phyloP scores from a whole-genome alignment of 2,797 vertebrate genomes.

The Sebastes wilsoni region DNA sequence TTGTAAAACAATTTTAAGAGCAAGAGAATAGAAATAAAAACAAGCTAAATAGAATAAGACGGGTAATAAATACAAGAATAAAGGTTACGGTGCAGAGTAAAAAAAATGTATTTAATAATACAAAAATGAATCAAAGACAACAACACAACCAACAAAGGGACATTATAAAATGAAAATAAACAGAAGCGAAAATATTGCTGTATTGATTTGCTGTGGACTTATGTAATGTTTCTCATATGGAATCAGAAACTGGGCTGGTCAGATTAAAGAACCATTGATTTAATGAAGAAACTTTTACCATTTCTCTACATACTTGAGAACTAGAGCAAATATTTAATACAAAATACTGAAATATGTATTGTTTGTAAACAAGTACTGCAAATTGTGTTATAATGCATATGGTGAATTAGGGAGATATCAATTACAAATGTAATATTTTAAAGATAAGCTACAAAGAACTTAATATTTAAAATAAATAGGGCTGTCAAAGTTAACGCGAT shows the following conservation, averaged over 20 bases:
- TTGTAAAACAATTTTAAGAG: too few species aligned
- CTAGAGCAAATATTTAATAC: background rate
- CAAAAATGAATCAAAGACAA: background rate
- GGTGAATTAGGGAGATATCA: background rate
- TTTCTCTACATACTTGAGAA: background rate
- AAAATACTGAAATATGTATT: background rate
- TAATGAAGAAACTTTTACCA: background rate
- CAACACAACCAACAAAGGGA: background rate
- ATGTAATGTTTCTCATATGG: too few species aligned
- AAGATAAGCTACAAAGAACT: background rate
- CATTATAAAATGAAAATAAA: background rate
- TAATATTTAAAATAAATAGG: too few species aligned
- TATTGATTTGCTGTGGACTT: background rate
- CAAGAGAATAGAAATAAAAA: too few species aligned
- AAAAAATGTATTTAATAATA: background rate
- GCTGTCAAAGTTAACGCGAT: too few species aligned
- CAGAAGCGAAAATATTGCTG: background rate
- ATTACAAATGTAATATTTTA: background rate
- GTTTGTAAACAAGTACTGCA: background rate
- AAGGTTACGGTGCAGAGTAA: too few species aligned
- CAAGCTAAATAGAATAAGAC: too few species aligned
- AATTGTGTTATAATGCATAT: background rate
- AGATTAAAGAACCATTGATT: background rate
- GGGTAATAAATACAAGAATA: too few species aligned
- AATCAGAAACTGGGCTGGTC: background rate